Percentiles rank a stretch among this genome's conserved stretches.
phyloP scores from a whole-genome alignment of 2,797 vertebrate genomes.

The Micrastur ruficollis region DNA sequence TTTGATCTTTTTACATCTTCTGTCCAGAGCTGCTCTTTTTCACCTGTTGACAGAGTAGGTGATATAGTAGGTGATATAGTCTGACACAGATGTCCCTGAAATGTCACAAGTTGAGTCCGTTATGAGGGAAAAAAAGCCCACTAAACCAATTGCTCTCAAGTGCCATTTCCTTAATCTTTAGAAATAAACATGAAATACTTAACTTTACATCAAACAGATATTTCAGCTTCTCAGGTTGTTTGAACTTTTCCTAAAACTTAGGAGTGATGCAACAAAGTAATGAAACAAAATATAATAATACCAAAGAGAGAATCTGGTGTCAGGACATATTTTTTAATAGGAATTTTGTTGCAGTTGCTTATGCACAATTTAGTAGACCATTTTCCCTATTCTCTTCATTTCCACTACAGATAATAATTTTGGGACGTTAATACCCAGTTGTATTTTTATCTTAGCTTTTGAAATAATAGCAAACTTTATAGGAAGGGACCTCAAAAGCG shows the following conservation, averaged over 20 bases:
- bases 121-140: not conserved
- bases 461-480: not conserved
- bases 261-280: not conserved
- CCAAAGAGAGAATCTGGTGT: not conserved
- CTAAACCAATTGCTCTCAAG: not conserved
- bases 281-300: not conserved
- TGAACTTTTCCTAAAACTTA: not conserved
- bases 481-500: not conserved
- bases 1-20: not conserved
- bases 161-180: not conserved
- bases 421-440: not conserved
- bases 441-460: conserved; percentile 8
- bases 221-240: not conserved
- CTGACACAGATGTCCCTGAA: not conserved
- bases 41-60: not conserved
- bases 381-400: not conserved
- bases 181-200: not conserved
- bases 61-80: not conserved
- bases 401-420: conserved; percentile 5
- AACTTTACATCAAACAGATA: not conserved
- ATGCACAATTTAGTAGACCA: not conserved
- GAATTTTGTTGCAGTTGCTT: not conserved
- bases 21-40: not conserved
- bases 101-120: not conserved
- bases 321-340: not conserved